phyloP scores from a whole-genome alignment of 2,888 invertebrate species.

The Rhorus exstirpatorius region DNA sequence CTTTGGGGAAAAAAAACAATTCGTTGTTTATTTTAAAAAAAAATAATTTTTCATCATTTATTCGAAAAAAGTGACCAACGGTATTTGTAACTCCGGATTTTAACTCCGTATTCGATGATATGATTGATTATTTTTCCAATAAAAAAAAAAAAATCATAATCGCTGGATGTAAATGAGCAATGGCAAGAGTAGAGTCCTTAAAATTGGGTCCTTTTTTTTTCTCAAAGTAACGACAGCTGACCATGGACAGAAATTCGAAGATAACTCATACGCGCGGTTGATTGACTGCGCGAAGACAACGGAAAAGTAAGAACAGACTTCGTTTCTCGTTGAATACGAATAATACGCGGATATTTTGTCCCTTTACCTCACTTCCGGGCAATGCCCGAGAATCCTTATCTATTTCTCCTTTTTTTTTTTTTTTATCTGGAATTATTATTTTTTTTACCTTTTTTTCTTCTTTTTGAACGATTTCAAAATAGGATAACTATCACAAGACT shows the following conservation, averaged over 20 bases:
- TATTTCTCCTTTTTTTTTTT: constrained; percentile 2
- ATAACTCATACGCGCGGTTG: constrained; percentile 5
- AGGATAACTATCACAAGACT: constrained; percentile 67
- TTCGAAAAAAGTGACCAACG: neutral
- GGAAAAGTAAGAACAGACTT: constrained; percentile 38
- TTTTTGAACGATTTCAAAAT: constrained; percentile 13
- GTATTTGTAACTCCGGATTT: too few relatives aligned
- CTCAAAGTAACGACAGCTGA: too few relatives aligned
- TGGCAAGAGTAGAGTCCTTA: too few relatives aligned
- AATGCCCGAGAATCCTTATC: constrained; percentile 3
- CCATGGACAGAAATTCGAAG: neutral
- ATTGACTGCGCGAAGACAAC: constrained; percentile 15
- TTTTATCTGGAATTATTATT: neutral
- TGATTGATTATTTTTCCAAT: too few relatives aligned
- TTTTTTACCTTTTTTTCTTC: constrained; percentile 3
- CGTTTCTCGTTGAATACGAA: neutral
- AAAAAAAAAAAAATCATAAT: neutral
- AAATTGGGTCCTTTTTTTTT: too few relatives aligned
- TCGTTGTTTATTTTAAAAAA: neutral
- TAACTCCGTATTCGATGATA: too few relatives aligned
- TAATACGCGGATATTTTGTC: constrained; percentile 7
- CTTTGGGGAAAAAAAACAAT: neutral
- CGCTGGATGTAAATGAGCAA: too few relatives aligned
- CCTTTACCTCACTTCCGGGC: constrained; percentile 13
- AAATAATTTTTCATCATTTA: neutral